Base-by-base conservation (phyloP, 2,888 invertebrate species). In the Apoda limacodes region DNA sequence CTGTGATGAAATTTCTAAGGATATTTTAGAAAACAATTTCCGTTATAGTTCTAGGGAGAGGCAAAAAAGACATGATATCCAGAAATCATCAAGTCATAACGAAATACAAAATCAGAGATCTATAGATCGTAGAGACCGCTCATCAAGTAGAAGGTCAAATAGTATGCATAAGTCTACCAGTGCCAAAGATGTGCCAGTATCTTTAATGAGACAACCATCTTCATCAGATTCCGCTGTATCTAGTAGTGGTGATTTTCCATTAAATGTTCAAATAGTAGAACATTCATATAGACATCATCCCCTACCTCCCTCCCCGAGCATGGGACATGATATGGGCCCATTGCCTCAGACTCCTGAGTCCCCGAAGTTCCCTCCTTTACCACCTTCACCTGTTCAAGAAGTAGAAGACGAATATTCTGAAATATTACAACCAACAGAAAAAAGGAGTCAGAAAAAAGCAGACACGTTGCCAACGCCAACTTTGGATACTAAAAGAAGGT, bases 381-480 rank as follows among this genome's bases (percentile, higher is more conserved):
- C 93, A 5, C 93, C 92, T 1, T 92, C 92, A 0, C 92, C 92
- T 1, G 89, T 90, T 6, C 90, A 90, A 62, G 92, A 90, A 67
- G 88, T 88, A 35, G 86, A 88, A 48, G 88, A 89, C 48, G 89
- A 89, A 51, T 88, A 88, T 50, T 86, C 88, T 14, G 89, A 89
- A 71, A 85, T 86, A 36, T 62, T 85, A 55, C 74, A 71, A 41
- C 76, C 82, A 3, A 62, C 71, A 29, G 80, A 76, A 34, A 83
- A 81, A 56, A 71, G 82, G 14, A 70, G 67, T 40, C 43, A 51
- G 2, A 78, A 72, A 41, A 82, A 80, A 62, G 78, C 83, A 22
- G 86, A 83, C 36, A 83, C 84, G 6, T 58, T 85, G 45, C 84
- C 84, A 9, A 81, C 81, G 28, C 72, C 81, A 4, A 80, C 75